These are phyloP conservation scores for Chiridota heheva DNA, from an alignment of 35 echinoderm and acorn worm genomes.

Conservation along the genomic window DNA sequence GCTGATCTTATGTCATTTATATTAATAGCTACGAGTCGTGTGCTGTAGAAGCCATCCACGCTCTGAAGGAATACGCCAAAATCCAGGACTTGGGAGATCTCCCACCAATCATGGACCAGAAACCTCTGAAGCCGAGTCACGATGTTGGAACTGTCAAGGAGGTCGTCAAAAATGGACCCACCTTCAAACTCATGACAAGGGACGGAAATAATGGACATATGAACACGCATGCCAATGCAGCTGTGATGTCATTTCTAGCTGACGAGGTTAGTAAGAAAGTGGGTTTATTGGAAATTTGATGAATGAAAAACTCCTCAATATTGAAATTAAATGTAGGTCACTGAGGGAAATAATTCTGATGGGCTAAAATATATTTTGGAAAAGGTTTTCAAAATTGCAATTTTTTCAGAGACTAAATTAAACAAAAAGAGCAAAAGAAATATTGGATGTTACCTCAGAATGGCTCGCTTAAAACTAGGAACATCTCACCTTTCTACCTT, in stretches of 20 bases:
- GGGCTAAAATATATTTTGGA: no score
- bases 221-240: slow-evolving; percentile 35
- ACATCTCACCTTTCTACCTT: no score
- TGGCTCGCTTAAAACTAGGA: no score
- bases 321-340: background rate
- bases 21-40: slow-evolving; percentile 68
- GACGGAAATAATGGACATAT: slow-evolving; percentile 34
- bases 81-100: slow-evolving; percentile 60
- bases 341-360: no score
- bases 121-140: background rate
- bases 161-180: slow-evolving; percentile 40
- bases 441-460: no score
- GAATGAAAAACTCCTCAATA: background rate
- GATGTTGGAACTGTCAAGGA: slow-evolving; percentile 9
- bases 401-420: no score
- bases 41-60: slow-evolving; percentile 61
- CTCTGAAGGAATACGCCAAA: slow-evolving; percentile 79
- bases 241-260: slow-evolving; percentile 62
- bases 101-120: slow-evolving; percentile 18
- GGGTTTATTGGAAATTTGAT: no score
- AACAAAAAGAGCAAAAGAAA: no score
- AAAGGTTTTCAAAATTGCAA: no score
- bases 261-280: slow-evolving; percentile 54
- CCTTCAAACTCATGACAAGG: slow-evolving; percentile 65
- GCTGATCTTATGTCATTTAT: background rate